Base-by-base conservation (phyloP, 2,888 invertebrate genomes). In the Idaea biselata region DNA sequence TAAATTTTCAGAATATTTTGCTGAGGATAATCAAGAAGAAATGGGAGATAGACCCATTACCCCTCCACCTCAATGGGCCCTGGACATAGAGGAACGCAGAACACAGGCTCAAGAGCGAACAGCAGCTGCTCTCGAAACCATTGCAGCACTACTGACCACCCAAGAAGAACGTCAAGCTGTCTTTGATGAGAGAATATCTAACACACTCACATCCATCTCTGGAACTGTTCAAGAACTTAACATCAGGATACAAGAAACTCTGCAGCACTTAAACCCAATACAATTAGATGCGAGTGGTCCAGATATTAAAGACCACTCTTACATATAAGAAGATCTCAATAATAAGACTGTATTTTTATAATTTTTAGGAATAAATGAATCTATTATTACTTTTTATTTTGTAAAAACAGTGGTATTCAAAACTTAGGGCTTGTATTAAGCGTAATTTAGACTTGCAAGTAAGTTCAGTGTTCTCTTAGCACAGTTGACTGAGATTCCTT, bases 51-150 rank as follows among this genome's bases (percentile, higher is more conserved):
- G 73, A 18, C 62, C 73, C 58, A 63, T 69, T 1, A 80, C 86
- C 31, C 89, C 88, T 11, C 89, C 90, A 32, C 91, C 91, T 1
- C 84, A 81, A 72, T 90, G 91, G 91, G 89, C 86, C 0, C 59
- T 89, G 62, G 84, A 87, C 2, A 73, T 88, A 54, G 91, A 91
- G 74, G 87, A 90, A 63, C 79, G 90, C 0, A 80, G 88, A 63
- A 81, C 88, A 68, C 80, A 85, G 60, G 87, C 88, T 1, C 86
- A 90, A 60, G 91, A 91, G 67, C 78, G 89, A 17, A 86, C 86
- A 76, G 91, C 91, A 0, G 80, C 77, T 3, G 89, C 91, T 0
- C 61, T 91, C 18, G 84, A 86, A 63, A 79, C 88, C 6, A 88
- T 89, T 59, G 87, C 86, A 8, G 70, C 73, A 1, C 73, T 83